A percentile compares a stretch with the other conserved stretches of the same genome.
phyloP scores from a whole-genome alignment of 2,113 vertebrate genomes.

The Gobio gobio region DNA sequence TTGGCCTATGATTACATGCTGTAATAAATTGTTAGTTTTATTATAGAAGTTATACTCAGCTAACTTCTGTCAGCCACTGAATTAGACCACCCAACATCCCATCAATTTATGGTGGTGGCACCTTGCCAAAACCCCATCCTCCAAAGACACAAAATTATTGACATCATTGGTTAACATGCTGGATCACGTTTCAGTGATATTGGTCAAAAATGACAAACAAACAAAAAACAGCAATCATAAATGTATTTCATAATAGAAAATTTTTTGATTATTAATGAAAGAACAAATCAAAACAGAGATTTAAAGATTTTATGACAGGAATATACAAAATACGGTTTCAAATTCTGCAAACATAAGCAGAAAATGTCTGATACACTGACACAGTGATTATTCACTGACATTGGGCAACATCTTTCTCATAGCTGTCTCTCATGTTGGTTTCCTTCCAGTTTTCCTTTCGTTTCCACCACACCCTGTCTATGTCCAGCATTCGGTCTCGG shows the following conservation, averaged over 20 bases:
- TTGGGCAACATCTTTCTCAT: not conserved
- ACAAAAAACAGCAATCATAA: not conserved
- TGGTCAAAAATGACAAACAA: not conserved
- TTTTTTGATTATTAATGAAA: slow-evolving; percentile 7
- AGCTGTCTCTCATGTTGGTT: not conserved
- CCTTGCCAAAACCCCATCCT: no score
- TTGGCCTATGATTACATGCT: not conserved
- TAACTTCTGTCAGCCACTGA: not conserved
- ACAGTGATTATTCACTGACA: not conserved
- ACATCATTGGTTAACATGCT: not conserved
- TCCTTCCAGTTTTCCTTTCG: not conserved
- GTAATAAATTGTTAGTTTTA: not conserved
- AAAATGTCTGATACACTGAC: slow-evolving; percentile 9
- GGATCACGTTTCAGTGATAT: not conserved
- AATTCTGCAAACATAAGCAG: not conserved
- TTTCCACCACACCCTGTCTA: not conserved
- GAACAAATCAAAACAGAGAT: slow-evolving; percentile 4
- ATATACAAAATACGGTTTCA: slow-evolving; percentile 45
- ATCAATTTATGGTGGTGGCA: no score
- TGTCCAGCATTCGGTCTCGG: not conserved
- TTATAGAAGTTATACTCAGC: not conserved
- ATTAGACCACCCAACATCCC: no score
- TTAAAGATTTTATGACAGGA: slow-evolving; percentile 12
- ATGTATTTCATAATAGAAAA: not conserved
- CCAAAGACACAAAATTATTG: not conserved